Evolutionary conservation across 2,888 invertebrate species (phyloP), one percentile per base, ranked within the genome.

Genomic region (Calameuta pallipes): DNA sequence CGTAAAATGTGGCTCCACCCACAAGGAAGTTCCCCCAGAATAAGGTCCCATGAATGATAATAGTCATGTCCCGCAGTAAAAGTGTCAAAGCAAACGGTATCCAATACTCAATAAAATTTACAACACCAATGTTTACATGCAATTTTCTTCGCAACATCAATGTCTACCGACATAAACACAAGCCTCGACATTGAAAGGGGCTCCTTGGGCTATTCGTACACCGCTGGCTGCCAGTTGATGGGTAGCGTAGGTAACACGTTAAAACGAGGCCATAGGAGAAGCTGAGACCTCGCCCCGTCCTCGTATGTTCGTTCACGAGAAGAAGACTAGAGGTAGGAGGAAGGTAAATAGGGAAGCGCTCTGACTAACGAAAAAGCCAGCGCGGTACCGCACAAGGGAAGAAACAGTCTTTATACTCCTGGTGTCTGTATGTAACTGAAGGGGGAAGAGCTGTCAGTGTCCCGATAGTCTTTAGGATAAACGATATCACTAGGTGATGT

Each of bases 141-240:
- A 75, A 78, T 69, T 78, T 35, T 70, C 70, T 71, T 41, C 70
- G 75, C 75, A 75, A 41, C 70, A 78, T 74, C 70, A 77, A 77
- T 75, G 41, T 75, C 70, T 69, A 34, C 35, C 71, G 41, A 74
- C 23, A 23, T 56, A 56, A 23, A 23, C 56, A 71, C 70, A 37
- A 78, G 35, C 41, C 56, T 56, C 23, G 23, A 56, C 9, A 56
- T 23, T 9, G 2, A 56, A 56, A 56, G 23, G 56, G 56, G 56
- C 56, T 56, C 56, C 56, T 56, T 23, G 56, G 56, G 23, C 23
- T 56, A 56, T 56, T 56, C 56, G 23, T 23, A 56, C 56, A 56
- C 56, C 56, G 56, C 23, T 56, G 56, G 23, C 56, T 23, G 56
- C 23, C 9, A 23, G 56, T 56, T 56, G 23, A 23, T 9, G 23